Conservation (phyloP, 1,140 invertebrate species). For the Pemphigus obesinymphae region DNA sequence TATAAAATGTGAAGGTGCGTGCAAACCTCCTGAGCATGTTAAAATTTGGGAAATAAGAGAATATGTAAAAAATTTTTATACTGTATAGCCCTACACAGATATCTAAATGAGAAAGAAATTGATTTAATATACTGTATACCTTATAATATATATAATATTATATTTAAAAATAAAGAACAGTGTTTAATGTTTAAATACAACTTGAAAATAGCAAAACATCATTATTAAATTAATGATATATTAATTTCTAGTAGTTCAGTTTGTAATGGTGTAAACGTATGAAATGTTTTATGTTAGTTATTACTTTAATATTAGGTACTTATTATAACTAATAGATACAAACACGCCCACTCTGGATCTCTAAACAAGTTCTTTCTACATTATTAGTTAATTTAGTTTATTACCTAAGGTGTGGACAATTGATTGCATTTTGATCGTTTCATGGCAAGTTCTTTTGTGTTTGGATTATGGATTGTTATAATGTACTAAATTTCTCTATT, state of each 20-base stretch:
- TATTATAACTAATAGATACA: not conserved
- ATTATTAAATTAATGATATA: not conserved
- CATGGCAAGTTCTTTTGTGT: not conserved
- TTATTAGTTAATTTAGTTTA: not conserved
- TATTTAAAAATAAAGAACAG: too few relatives aligned
- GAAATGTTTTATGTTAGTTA: not conserved
- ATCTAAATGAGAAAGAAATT: too few relatives aligned
- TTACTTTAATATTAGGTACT: not conserved
- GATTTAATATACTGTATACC: too few relatives aligned
- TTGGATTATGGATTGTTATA: not conserved
- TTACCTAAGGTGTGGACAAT: constrained; percentile 11
- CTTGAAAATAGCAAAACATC: not conserved
- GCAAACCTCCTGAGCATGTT: too few relatives aligned
- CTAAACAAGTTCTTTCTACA: not conserved
- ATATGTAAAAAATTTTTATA: too few relatives aligned
- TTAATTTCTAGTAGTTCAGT: not conserved
- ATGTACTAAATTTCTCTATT: not conserved
- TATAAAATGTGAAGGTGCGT: too few relatives aligned
- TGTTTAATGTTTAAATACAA: too few relatives aligned
- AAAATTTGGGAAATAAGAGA: too few relatives aligned
- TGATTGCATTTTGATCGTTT: not conserved
- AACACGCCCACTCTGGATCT: not conserved
- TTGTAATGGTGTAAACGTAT: not conserved
- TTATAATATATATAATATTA: too few relatives aligned
- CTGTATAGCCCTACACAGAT: too few relatives aligned